Conservation (phyloP, 37 sponge, comb jelly and placozoan genomes). For the Dysidea cf. avara region DNA sequence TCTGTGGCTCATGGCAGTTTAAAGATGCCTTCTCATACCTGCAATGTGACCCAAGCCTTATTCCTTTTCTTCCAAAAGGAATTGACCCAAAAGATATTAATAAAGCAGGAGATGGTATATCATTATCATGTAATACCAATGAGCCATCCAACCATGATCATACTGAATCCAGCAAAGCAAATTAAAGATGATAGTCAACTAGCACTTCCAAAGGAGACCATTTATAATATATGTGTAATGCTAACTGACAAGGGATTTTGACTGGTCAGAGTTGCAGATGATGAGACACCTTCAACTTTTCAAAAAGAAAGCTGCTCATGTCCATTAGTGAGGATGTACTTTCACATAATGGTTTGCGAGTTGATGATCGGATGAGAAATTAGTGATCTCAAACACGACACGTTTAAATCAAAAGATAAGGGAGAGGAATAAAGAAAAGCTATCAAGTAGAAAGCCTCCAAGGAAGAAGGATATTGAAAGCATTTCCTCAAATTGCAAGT, state of each 20-base stretch:
- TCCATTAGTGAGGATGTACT: not conserved
- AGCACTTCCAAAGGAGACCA: constrained; percentile 1
- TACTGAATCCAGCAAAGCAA: no score
- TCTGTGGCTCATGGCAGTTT: constrained; percentile 11
- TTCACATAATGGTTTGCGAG: constrained; percentile 11
- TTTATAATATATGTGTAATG: not conserved
- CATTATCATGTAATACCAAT: no score
- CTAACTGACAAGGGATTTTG: no score
- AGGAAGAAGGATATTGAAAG: not conserved
- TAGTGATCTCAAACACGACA: not conserved
- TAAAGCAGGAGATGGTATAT: not conserved
- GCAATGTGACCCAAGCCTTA: constrained; percentile 7
- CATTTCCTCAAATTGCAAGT: no score
- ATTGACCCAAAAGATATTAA: constrained; percentile 1
- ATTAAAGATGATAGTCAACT: no score
- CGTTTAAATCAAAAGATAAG: not conserved
- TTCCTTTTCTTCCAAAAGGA: no score
- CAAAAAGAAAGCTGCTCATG: constrained; percentile 14
- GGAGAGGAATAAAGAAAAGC: not conserved
- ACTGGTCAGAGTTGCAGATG: no score
- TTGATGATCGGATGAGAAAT: constrained; percentile 1
- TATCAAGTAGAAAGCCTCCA: constrained; percentile 1
- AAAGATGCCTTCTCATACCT: not conserved
- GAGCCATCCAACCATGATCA: no score
- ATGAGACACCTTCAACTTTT: constrained; percentile 2